These are phyloP conservation scores for Camelus bactrianus DNA, from an alignment of 2,113 vertebrate genomes.

Conservation along the genomic window DNA sequence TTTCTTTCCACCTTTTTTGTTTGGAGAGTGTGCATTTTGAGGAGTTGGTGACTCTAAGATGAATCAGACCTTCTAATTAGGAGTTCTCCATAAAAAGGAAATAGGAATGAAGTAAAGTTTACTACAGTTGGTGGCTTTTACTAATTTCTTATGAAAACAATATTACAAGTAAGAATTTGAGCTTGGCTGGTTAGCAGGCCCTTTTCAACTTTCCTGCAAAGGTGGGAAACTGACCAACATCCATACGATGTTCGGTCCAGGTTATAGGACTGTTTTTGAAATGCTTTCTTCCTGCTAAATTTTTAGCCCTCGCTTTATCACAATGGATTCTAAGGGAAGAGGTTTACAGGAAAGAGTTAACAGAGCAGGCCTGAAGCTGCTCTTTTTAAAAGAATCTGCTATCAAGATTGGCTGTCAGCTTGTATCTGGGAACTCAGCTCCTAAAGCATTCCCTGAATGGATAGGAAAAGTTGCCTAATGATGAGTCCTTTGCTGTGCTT, in stretches of 20 bases:
- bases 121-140: neutral
- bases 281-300: neutral
- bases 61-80: neutral
- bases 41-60: neutral
- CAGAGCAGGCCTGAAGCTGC: neutral
- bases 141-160: neutral
- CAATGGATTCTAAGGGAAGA: neutral
- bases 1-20: neutral
- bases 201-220: constrained; percentile 7
- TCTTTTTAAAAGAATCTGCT: constrained; percentile 13
- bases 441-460: neutral
- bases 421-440: neutral
- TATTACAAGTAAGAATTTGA: neutral
- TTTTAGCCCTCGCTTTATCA: neutral
- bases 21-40: neutral
- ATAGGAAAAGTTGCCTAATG: neutral
- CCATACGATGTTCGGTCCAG: neutral
- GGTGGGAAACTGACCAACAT: neutral
- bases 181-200: neutral
- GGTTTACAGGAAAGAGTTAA: neutral
- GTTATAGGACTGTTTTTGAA: neutral
- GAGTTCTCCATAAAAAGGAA: neutral
- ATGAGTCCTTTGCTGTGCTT: neutral
- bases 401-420: neutral
- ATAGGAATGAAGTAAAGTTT: neutral